phyloP scores from a whole-genome alignment of 64 coral and sea anemone species.

The Anthopleura sola region DNA sequence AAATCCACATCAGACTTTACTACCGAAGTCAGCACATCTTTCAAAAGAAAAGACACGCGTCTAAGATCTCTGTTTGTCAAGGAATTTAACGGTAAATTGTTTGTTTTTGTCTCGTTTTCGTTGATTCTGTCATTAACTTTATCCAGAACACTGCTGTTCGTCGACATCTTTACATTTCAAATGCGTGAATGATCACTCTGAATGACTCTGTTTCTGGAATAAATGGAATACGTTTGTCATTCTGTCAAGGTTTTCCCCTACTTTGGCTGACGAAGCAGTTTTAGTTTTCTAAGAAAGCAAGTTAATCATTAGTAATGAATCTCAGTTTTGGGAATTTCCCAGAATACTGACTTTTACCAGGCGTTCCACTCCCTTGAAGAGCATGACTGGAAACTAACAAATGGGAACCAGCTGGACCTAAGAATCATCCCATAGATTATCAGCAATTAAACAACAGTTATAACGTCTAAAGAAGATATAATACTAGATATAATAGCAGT shows the following conservation, averaged over 20 bases:
- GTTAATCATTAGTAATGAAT: background rate
- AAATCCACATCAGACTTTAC: background rate
- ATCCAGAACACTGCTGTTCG: background rate
- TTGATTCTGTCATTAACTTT: no score
- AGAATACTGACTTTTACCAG: background rate
- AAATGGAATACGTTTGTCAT: background rate
- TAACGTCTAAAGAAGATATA: background rate
- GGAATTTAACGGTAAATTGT: background rate
- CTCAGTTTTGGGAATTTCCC: background rate
- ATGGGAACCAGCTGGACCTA: background rate
- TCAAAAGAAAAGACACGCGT: conserved; percentile 4
- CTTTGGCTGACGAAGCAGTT: background rate
- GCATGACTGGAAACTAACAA: background rate
- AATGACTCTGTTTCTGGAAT: conserved; percentile 2
- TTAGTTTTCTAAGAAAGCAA: background rate
- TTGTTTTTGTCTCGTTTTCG: background rate
- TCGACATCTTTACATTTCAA: background rate
- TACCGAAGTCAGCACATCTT: background rate
- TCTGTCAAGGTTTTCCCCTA: background rate
- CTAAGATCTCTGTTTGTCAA: background rate
- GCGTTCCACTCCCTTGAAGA: background rate
- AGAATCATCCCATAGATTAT: background rate
- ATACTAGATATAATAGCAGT: no score
- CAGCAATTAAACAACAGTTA: no score
- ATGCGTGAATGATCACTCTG: no score